A percentile compares a stretch with the other conserved stretches of the same genome.
Conservation (phyloP, 2,797 vertebrate species). For the Acanthopagrus latus region DNA sequence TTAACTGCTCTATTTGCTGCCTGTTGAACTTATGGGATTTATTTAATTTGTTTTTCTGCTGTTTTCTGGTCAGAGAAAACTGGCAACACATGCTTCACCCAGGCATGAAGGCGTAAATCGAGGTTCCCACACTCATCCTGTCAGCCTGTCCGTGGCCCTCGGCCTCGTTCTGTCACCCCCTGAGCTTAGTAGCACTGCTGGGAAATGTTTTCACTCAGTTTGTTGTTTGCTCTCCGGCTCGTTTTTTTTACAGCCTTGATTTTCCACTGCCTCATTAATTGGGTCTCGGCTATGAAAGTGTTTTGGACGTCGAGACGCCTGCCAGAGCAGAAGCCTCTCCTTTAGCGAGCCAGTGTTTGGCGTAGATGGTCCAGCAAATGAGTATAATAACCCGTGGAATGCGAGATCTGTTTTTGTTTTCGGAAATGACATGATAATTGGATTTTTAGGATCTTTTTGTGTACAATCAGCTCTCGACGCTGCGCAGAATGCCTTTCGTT, state of each 20-base stretch:
- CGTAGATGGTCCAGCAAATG: constrained; percentile 9
- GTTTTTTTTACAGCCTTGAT: constrained; percentile 62
- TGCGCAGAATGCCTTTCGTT: constrained; percentile 46
- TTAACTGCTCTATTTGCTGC: background rate
- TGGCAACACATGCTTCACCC: constrained; percentile 30
- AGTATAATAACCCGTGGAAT: constrained; percentile 36
- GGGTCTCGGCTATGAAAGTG: constrained; percentile 24
- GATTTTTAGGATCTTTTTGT: constrained; percentile 23
- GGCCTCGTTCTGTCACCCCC: constrained; percentile 55
- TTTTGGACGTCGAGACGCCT: constrained; percentile 8
- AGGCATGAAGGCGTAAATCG: constrained; percentile 15
- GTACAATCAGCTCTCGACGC: constrained; percentile 11
- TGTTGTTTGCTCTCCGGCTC: constrained; percentile 45
- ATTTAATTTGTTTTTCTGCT: constrained; percentile 1
- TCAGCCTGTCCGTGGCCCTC: constrained; percentile 32
- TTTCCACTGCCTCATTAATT: constrained; percentile 66
- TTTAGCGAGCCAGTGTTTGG: background rate
- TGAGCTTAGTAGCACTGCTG: constrained; percentile 42
- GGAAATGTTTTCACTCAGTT: constrained; percentile 54
- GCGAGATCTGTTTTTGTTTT: constrained; percentile 24
- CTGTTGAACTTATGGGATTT: constrained; percentile 5
- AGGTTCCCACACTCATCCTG: constrained; percentile 54
- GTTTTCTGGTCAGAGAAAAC: constrained; percentile 25
- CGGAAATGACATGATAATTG: constrained; percentile 41
- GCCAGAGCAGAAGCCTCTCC: constrained; percentile 27